Percentiles rank a stretch among this genome's conserved stretches.
Evolutionary conservation across 2,113 vertebrate genomes (phyloP).

Genomic region (Chaetodon trifascialis): DNA sequence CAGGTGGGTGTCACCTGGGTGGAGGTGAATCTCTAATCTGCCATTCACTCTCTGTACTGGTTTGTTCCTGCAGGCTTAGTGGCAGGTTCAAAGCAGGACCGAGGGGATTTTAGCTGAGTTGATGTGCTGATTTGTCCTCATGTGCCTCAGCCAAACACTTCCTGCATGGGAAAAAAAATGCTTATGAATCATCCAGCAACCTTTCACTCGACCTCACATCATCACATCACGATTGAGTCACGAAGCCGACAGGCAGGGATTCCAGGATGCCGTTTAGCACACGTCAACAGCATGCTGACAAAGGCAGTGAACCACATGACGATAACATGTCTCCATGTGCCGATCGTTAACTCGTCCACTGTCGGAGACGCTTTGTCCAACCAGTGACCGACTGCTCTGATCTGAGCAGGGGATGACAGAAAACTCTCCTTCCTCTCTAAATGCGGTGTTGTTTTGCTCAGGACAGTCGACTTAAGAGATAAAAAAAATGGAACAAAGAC

Average conservation of each 20-base stretch:
- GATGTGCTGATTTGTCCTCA: conserved; percentile 28
- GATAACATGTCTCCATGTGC: background rate
- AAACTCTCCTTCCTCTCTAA: background rate
- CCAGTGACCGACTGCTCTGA: conserved; percentile 18
- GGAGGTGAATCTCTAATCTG: conserved; percentile 45
- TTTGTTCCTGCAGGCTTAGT: conserved; percentile 25
- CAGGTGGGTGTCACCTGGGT: conserved; percentile 22
- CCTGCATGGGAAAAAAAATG: conserved; percentile 1
- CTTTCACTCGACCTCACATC: conserved; percentile 32
- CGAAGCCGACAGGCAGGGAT: background rate
- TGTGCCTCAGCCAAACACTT: conserved; percentile 11
- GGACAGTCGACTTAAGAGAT: background rate
- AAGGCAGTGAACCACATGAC: background rate
- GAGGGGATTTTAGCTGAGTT: background rate
- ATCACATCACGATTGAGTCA: conserved; percentile 25
- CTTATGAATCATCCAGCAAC: conserved; percentile 25
- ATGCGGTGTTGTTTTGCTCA: background rate
- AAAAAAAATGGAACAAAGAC: conserved; percentile 24
- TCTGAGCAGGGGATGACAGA: background rate
- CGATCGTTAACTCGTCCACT: background rate
- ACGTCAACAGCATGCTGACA: conserved; percentile 6
- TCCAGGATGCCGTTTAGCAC: background rate
- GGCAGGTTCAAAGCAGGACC: conserved; percentile 29
- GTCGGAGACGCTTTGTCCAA: background rate
- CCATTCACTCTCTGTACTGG: conserved; percentile 10